These are phyloP conservation scores for Prostheceraeus crozeri DNA, from an alignment of 2,888 invertebrate species.

Conservation along the genomic window DNA sequence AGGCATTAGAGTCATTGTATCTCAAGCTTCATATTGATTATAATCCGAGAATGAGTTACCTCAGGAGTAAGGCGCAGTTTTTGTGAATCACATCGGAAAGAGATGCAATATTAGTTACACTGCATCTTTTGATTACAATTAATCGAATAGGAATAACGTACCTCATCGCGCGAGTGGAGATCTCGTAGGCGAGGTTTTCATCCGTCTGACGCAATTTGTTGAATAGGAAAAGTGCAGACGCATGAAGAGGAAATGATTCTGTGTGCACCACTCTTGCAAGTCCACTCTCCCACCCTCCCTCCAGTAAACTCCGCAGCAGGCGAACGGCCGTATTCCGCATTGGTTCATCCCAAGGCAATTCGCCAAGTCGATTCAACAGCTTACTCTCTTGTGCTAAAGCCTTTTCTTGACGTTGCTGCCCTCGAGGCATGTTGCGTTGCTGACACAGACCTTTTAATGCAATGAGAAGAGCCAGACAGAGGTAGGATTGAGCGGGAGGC, in stretches of 20 bases:
- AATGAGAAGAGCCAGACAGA: constrained; percentile 70
- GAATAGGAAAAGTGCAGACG: constrained; percentile 73
- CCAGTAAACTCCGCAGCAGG: constrained; percentile 14
- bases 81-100: too few relatives aligned
- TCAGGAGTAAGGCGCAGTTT: too few relatives aligned
- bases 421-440: constrained; percentile 70
- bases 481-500: constrained; percentile 65
- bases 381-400: constrained; percentile 65
- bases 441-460: constrained; percentile 70
- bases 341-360: too few relatives aligned
- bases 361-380: not conserved
- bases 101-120: too few relatives aligned
- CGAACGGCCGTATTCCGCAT: not conserved
- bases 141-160: constrained; percentile 44
- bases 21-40: too few relatives aligned
- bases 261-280: constrained; percentile 70
- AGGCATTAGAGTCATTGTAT: too few relatives aligned
- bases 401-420: constrained; percentile 71
- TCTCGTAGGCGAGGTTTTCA: constrained; percentile 70
- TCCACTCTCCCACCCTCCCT: constrained; percentile 68
- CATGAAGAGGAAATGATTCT: constrained; percentile 75
- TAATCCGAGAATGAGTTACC: too few relatives aligned
- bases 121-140: not conserved
- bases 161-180: constrained; percentile 71
- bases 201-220: constrained; percentile 68